Evolutionary conservation across 64 coral and sea anemone species (phyloP).

Genomic region (Actinia tenebrosa): DNA sequence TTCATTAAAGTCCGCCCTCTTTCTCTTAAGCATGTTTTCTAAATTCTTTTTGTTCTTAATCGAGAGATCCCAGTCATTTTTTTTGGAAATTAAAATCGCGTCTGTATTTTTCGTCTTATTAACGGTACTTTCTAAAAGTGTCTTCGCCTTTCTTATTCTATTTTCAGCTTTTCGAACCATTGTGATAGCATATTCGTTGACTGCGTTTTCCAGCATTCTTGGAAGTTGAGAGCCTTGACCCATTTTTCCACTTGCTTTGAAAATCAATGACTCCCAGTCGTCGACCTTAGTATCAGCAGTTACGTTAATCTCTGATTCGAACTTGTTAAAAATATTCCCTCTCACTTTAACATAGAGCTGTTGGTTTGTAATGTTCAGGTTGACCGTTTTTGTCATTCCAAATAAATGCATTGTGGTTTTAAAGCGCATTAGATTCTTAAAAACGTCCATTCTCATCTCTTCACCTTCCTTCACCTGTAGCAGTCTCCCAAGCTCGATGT

Average conservation of each 20-base stretch:
- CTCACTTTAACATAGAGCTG: not conserved
- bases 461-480: not conserved
- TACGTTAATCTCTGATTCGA: not conserved
- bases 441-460: not conserved
- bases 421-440: not conserved
- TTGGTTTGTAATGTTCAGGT: not conserved
- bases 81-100: not conserved
- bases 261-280: not conserved
- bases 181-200: not conserved
- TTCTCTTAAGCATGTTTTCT: not conserved
- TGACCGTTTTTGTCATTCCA: not conserved
- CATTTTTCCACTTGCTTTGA: conserved; percentile 9
- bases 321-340: not conserved
- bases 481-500: not conserved
- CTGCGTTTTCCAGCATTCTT: not conserved
- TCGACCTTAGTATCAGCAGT: not conserved
- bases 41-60: not conserved
- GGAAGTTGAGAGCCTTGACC: not conserved
- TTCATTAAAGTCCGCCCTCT: not conserved
- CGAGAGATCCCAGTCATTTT: not conserved
- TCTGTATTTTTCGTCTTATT: not conserved
- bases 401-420: not conserved
- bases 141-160: not conserved
- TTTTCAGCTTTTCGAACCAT: not conserved
- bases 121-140: not conserved